Percentiles rank a stretch among this genome's conserved stretches.
These are phyloP conservation scores for Bugula neritina DNA, from an alignment of 2,888 invertebrate species.

Conservation along the genomic window DNA sequence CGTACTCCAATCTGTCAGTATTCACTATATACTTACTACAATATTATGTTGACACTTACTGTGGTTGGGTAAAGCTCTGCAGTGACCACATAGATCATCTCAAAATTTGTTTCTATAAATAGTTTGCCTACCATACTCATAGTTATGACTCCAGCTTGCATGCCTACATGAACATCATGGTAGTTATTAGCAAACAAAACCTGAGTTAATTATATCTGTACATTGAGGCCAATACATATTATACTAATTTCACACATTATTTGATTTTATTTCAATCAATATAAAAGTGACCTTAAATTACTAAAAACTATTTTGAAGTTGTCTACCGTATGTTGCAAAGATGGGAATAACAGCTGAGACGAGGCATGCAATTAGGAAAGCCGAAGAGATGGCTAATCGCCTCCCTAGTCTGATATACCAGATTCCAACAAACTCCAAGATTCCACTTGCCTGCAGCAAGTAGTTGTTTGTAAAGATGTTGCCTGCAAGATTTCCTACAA, in stretches of 20 bases:
- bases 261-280: too few relatives aligned
- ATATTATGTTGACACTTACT: too few relatives aligned
- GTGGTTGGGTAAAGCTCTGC: conserved; percentile 23
- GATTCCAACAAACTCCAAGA: background rate
- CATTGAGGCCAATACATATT: too few relatives aligned
- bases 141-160: background rate
- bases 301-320: too few relatives aligned
- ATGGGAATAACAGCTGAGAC: background rate
- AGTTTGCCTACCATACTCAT: conserved; percentile 6
- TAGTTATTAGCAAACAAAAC: too few relatives aligned
- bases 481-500: background rate
- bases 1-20: too few relatives aligned
- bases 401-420: conserved; percentile 3
- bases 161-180: background rate
- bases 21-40: too few relatives aligned
- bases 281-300: too few relatives aligned
- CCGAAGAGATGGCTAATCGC: background rate
- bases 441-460: background rate
- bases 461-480: conserved; percentile 21
- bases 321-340: background rate
- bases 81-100: conserved; percentile 11
- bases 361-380: background rate
- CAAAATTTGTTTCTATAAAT: background rate
- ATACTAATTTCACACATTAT: too few relatives aligned
- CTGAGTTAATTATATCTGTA: too few relatives aligned